Evolutionary conservation across 2,113 vertebrate species (phyloP), one percentile per base, ranked within the genome.

Genomic region (Aspidoscelis tigris): DNA sequence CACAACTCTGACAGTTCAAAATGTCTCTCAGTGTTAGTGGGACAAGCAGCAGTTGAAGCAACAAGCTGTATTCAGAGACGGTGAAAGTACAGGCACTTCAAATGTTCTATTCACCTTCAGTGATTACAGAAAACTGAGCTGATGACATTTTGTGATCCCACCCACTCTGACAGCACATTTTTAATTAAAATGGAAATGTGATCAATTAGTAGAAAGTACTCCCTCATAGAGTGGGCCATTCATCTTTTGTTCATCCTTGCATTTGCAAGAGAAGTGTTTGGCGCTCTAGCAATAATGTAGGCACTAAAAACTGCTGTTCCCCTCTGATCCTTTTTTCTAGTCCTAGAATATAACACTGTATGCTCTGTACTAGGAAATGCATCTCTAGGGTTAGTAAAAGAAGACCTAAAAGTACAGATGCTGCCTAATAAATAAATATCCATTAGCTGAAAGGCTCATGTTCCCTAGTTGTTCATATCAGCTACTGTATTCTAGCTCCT

Each of bases 141-240:
- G 89, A 89, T 85, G 87, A 58, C 84, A 92, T 90, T 88, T 88
- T 87, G 76, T 86, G 64, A 89, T 92, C 75, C 82, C 84, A 78
- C 86, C 84, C 90, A 93, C 81, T 90, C 72, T 86, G 78, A 58
- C 39, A 87, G 44, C 74, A 83, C 71, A 55, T 86, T 92, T 93
- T 86, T 92, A 93, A 92, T 93, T 93, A 93, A 92, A 92, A 92
- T 92, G 88, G 86, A 93, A 93, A 94, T 93, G 86, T 80, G 81
- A 93, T 91, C 84, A 91, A 92, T 91, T 93, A 92, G 91, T 88
- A 87, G 91, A 90, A 93, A 1, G 2, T 70, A 70, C 61, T 89
- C 78, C 3, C 85, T 92, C 85, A 89, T 87, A 89, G 85, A 91
- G 88, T 64, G 82, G 85, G 50, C 82, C 74, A 76, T 91, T 93